Base-by-base conservation (phyloP, 2,797 vertebrate genomes). In the Neomorphus geoffroyi region DNA sequence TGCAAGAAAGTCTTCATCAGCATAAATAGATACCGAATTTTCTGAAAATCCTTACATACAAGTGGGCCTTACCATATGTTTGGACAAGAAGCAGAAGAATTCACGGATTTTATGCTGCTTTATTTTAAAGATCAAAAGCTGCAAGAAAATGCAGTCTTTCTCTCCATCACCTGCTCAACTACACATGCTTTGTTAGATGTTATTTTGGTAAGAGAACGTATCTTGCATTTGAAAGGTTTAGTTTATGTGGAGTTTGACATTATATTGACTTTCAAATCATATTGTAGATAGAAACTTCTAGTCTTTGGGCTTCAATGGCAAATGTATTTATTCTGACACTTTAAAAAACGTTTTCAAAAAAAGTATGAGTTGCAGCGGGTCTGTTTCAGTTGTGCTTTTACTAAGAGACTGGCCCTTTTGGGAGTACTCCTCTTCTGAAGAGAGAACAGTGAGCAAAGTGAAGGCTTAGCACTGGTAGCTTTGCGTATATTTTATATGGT, bases 71-170 rank as follows among this genome's bases (percentile, higher is more conserved):
- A 60, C 12, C 19, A 8, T 32, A 16, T 0, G 0, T 75, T 51
- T 57, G 15, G n/a, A n/a, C 32, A 75, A 18, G 17, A 28, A 48
- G 28, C 57, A 72, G 72, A 13, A 69, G 69, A 13, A 8, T 17
- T 56, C 50, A 50, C 16, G 79, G 28, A 22, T 80, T 15, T 6
- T 71, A 26, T 21, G 19, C 53, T 79, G 66, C 28, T 81, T 81
- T 81, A 30, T 72, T 91, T 90, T 43, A 77, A 91, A 67, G 23
- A 86, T 79, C 43, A 39, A 43, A 90, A 95, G 15, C 64, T 80
- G 17, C 60, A 73, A 60, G 48, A 37, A 70, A 88, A 45, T 17
- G 5, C 15, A 23, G 9, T 23, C 27, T 65, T 86, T 56, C 11
- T 35, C 13, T 67, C n/a, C 48, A 65, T 14, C 23, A 18, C 37